Percentiles rank a stretch among this genome's conserved stretches.
These are phyloP conservation scores for Drosophila lacicola DNA, from an alignment of 2,888 invertebrate genomes.

Conservation along the genomic window DNA sequence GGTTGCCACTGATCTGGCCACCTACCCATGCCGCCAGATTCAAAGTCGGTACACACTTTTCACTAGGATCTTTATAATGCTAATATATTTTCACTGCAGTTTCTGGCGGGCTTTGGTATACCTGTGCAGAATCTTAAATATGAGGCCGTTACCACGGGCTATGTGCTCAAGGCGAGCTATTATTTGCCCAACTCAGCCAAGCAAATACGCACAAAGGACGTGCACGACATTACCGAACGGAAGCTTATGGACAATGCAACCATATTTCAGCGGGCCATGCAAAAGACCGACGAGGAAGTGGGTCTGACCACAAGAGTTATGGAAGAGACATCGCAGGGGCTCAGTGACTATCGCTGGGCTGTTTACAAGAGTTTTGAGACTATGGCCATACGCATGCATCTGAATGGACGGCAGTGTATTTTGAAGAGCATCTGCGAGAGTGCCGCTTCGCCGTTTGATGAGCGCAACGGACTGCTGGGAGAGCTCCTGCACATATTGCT, in stretches of 20 bases:
- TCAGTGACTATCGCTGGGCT: slow-evolving; percentile 79
- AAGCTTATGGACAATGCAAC: slow-evolving; percentile 47
- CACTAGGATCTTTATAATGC: neutral
- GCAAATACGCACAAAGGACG: slow-evolving; percentile 53
- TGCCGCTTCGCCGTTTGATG: slow-evolving; percentile 89
- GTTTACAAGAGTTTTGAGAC: slow-evolving; percentile 79
- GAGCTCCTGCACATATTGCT: slow-evolving; percentile 91
- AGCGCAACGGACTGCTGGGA: slow-evolving; percentile 90
- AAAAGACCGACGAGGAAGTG: slow-evolving; percentile 42
- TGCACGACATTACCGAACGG: slow-evolving; percentile 39
- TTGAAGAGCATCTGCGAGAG: slow-evolving; percentile 92
- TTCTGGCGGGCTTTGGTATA: slow-evolving; percentile 58
- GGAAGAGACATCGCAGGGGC: slow-evolving; percentile 40
- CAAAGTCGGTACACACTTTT: slow-evolving; percentile 39
- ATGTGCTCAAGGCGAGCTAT: slow-evolving; percentile 75
- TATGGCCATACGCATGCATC: slow-evolving; percentile 86
- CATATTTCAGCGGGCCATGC: slow-evolving; percentile 51
- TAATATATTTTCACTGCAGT: slow-evolving; percentile 10
- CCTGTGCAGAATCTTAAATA: slow-evolving; percentile 37
- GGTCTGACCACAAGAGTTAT: slow-evolving; percentile 22
- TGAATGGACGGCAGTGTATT: slow-evolving; percentile 89
- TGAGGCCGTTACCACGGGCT: slow-evolving; percentile 61
- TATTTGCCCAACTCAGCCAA: slow-evolving; percentile 52
- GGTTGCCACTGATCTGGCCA: slow-evolving; percentile 58
- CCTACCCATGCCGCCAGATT: slow-evolving; percentile 50